Base-by-base conservation (phyloP, 2,797 vertebrate genomes). In the Odontamblyopus lacepedii region DNA sequence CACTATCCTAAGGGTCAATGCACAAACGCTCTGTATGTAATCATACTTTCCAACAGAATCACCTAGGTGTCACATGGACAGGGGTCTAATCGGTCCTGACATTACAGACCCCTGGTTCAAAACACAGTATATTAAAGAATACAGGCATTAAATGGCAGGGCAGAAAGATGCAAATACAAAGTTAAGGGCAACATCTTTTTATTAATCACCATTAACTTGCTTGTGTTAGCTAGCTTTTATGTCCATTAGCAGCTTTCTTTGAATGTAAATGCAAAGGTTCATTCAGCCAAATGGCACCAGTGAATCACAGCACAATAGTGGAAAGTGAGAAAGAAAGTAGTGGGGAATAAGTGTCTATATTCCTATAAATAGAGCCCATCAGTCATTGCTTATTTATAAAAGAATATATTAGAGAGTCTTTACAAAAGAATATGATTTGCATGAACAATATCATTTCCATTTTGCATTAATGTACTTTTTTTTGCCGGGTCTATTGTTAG, bases 371-470 rank as follows among this genome's bases (percentile, higher is more conserved):
- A 38, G 55, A 29, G 6, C 30, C 26, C 6, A 30, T 56, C 4
- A 61, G 16, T 53, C 48, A 38, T 2, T 38, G 59, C 48, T 50
- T 30, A 53, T 67, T 26, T 50, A 16, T 29, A 55, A 15, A 50
- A 66, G 44, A 66, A 66, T 66, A 48, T 53, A 13, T 4, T 16
- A 61, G 18, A 44, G 44, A 26, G 16, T 27, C 63, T 64, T 23
- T 0, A 71, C 6, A 23, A 62, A 65, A 53, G 9, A 67, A 64
- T 11, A 41, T 23, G 26, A 63, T 63, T 26, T 29, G 6, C 50
- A 50, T 32, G 55, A 72, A 72, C 67, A 67, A 66, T 38, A 48
- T n/a, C 59, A 69, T 66, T 66, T 66, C 64, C 64, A 66, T 66
- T 66, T 66, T 70, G 41, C 32, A 72, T 70, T 30, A n/a, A 12